These are phyloP conservation scores for Drosophila macrospina DNA, from an alignment of 2,888 invertebrate species.

Conservation along the genomic window DNA sequence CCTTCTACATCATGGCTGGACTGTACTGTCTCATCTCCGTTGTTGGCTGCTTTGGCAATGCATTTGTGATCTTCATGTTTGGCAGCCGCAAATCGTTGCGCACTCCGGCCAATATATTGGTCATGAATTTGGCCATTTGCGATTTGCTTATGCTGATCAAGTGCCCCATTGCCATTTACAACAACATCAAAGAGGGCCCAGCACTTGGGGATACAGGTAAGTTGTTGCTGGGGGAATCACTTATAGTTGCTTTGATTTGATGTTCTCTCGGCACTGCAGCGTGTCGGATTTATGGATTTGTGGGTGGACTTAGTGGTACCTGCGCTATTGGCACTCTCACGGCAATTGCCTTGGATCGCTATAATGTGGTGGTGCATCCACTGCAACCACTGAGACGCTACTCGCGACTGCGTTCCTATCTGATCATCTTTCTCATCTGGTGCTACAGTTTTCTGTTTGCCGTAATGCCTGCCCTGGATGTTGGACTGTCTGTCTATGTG, in stretches of 20 bases:
- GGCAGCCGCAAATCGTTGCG: slow-evolving; percentile 89
- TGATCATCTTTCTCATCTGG: slow-evolving; percentile 89
- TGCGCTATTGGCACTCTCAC: slow-evolving; percentile 93
- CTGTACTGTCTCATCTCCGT: slow-evolving; percentile 88
- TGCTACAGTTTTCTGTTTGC: slow-evolving; percentile 90
- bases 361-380: slow-evolving; percentile 92
- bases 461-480: slow-evolving; percentile 88
- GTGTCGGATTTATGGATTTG: slow-evolving; percentile 92
- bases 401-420: slow-evolving; percentile 87
- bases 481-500: slow-evolving; percentile 91
- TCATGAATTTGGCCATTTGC: slow-evolving; percentile 91
- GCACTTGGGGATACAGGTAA: slow-evolving; percentile 90
- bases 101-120: slow-evolving; percentile 91
- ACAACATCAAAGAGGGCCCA: slow-evolving; percentile 90
- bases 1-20: slow-evolving; percentile 88
- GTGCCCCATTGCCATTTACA: slow-evolving; percentile 91
- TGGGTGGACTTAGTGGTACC: slow-evolving; percentile 92
- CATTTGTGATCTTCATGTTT: slow-evolving; percentile 90
- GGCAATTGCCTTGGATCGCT: slow-evolving; percentile 92
- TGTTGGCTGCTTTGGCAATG: slow-evolving; percentile 90
- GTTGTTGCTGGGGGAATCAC: slow-evolving; percentile 8
- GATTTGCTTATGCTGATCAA: slow-evolving; percentile 91
- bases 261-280: slow-evolving; percentile 86
- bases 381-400: slow-evolving; percentile 89
- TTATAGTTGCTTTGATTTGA: background rate